Conservation (phyloP, 2,113 vertebrate genomes). For the Rhea pennata region DNA sequence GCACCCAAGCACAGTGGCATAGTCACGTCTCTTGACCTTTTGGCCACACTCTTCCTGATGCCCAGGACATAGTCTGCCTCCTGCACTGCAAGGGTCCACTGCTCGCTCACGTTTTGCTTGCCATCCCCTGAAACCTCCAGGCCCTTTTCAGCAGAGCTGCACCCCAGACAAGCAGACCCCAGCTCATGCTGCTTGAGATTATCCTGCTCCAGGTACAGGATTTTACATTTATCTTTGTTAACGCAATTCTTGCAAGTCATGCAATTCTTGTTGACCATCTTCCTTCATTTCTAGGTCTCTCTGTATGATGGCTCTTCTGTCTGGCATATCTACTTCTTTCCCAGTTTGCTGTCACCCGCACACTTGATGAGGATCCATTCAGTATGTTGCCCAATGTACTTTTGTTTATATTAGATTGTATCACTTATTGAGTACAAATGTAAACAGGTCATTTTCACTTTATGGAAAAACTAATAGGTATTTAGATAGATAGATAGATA, state of each 20-base stretch:
- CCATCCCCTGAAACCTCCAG: not conserved
- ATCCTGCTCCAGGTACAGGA: not conserved
- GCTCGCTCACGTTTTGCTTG: not conserved
- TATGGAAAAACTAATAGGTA: not conserved
- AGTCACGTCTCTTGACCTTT: not conserved
- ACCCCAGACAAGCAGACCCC: not conserved
- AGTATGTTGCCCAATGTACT: not conserved
- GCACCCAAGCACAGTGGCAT: not conserved
- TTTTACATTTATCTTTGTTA: not conserved
- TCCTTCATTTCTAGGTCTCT: not conserved
- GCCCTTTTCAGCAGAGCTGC: not conserved
- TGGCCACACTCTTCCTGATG: not conserved
- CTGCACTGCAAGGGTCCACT: not conserved
- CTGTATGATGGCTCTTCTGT: not conserved
- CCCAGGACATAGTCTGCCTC: not conserved
- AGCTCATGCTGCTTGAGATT: not conserved
- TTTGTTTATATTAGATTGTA: not conserved
- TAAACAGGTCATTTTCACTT: not conserved
- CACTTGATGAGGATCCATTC: not conserved
- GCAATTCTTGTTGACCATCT: not conserved
- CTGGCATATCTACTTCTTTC: fast-evolving
- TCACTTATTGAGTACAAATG: not conserved
- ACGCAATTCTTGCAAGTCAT: not conserved
- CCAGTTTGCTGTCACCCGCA: not conserved
- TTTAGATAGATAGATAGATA: not conserved